Percentiles rank a stretch among this genome's conserved stretches.
Conservation (phyloP, 2,113 vertebrate genomes). For the Hippocampus zosterae region DNA sequence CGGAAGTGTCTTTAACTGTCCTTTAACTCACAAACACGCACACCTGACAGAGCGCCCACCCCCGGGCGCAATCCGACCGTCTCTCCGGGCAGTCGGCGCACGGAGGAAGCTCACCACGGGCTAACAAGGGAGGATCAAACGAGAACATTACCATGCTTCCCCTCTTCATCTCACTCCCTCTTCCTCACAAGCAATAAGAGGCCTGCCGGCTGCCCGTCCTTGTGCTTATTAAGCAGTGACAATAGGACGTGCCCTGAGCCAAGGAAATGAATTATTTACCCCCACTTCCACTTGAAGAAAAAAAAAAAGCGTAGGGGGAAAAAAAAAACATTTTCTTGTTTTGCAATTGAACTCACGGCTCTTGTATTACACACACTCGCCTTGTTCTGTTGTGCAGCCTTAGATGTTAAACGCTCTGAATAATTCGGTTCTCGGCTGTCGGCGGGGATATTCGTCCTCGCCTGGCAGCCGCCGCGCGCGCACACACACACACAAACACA, state of each 20-base stretch:
- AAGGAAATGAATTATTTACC: conserved; percentile 78
- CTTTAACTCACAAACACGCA: conserved; percentile 33
- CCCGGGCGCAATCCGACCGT: conserved; percentile 51
- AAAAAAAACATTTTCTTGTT: conserved; percentile 58
- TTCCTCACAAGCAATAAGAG: conserved; percentile 63
- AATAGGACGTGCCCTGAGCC: conserved; percentile 72
- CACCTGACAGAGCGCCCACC: conserved; percentile 31
- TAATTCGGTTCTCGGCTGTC: conserved; percentile 61
- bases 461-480: conserved; percentile 1
- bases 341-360: conserved; percentile 53
- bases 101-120: conserved; percentile 60
- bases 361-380: conserved; percentile 47
- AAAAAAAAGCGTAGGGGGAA: not conserved
- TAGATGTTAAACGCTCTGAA: conserved; percentile 66
- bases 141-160: conserved; percentile 71
- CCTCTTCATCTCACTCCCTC: conserved; percentile 48
- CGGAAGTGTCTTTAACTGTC: conserved; percentile 66
- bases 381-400: conserved; percentile 48
- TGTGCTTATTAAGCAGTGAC: conserved; percentile 72
- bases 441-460: conserved; percentile 36
- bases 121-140: conserved; percentile 75
- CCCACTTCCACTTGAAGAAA: conserved; percentile 56
- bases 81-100: conserved; percentile 51
- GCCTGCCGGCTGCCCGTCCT: conserved; percentile 62
- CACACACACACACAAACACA: not conserved